Base-by-base conservation (phyloP, 2,888 invertebrate species). In the Charanyca ferruginea region DNA sequence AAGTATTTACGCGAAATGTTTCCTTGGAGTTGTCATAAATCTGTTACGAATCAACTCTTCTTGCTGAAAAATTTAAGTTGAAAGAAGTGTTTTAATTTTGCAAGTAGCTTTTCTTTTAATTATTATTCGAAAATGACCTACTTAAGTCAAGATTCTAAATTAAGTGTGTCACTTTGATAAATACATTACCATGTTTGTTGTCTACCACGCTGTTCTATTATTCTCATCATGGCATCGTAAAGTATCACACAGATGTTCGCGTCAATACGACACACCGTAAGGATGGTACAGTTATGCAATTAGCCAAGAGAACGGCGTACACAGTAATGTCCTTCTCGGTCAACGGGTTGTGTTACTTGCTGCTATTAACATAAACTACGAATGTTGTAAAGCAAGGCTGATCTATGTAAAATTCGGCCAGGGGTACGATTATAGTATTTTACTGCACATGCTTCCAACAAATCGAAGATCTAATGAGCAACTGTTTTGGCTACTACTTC, bases 251-350 rank as follows among this genome's bases (percentile, higher is more conserved):
- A 81, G 69, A 76, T 81, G 78, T 74, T 74, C 66, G 52, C 59
- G 65, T 68, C 72, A 71, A 68, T 74, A 78, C 71, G 73, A 65
- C 70, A 67, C 73, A 77, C 71, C 63, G 79, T 74, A 79, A 83
- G 76, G 73, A 85, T 83, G 80, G 83, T 87, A 89, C 89, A 87
- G 89, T 91, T 92, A 91, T 85, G 87, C 86, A 91, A 90, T 91
- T 90, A 88, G 79, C 82, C 73, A 79, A 86, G 85, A 86, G 87
- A 90, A 88, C 86, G 87, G 85, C 77, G 87, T 69, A 77, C 77
- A 67, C 68, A 79, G 83, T 79, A 80, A 80, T 73, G 81, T 88
- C 90, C 91, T 91, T 89, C 85, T 91, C 86, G 85, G 86, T 83
- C 84, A 88, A 83, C 86, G 83, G 86, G 81, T 48, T 83, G 83